Conservation (phyloP, 2,888 invertebrate genomes). For the Rugalucina vietnamica region DNA sequence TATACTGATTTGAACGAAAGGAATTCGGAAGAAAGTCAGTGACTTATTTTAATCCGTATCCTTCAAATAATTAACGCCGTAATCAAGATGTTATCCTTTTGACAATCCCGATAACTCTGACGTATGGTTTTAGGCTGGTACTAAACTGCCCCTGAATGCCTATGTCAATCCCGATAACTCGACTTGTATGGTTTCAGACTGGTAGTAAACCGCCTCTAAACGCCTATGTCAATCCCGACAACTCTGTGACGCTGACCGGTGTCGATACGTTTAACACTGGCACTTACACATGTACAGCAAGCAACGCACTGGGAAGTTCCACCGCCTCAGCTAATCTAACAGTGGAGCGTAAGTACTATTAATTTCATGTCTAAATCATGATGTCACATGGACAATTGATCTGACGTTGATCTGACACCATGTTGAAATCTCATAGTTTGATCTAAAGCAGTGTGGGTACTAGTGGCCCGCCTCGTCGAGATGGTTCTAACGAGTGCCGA, state of each 20-base stretch:
- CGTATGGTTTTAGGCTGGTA: background rate
- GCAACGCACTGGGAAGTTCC: constrained; percentile 37
- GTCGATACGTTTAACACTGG: constrained; percentile 58
- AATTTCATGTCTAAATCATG: no score
- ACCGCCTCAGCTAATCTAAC: constrained; percentile 27
- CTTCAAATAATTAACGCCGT: no score
- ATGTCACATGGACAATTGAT: no score
- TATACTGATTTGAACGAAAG: no score
- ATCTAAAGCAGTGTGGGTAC: no score
- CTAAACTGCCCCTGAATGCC: background rate
- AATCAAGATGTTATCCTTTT: no score
- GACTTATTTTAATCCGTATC: no score
- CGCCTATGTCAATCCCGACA: constrained; percentile 44
- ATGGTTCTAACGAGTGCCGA: background rate
- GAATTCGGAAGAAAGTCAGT: no score
- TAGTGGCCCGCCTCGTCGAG: no score
- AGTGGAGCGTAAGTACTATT: constrained; percentile 49
- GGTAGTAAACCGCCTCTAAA: constrained; percentile 55
- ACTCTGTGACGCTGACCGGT: constrained; percentile 43
- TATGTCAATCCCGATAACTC: background rate
- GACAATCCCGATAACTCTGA: no score
- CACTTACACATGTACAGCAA: constrained; percentile 49
- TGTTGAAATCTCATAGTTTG: no score
- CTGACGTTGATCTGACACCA: no score
- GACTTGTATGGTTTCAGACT: constrained; percentile 35